phyloP scores from a whole-genome alignment of 2,113 vertebrate species.

The Rhinoptilus africanus region DNA sequence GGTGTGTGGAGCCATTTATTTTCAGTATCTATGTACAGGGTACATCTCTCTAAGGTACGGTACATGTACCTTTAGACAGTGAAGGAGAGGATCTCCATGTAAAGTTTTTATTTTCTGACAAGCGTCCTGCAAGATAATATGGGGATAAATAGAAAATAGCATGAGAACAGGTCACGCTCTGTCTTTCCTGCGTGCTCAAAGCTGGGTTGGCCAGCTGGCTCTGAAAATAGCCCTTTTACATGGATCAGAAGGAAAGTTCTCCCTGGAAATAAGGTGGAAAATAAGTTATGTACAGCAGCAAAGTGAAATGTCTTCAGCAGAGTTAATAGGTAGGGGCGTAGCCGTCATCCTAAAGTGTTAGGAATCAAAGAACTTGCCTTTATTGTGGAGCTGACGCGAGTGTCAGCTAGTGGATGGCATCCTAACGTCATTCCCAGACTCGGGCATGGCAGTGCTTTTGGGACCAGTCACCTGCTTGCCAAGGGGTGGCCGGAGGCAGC shows the following conservation, averaged over 20 bases:
- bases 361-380: neutral
- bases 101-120: neutral
- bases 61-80: neutral
- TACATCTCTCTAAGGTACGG: neutral
- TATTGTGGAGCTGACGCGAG: neutral
- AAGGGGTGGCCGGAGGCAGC: neutral
- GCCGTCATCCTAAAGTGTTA: neutral
- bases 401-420: neutral
- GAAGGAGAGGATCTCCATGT: neutral
- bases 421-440: neutral
- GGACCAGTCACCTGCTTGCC: neutral
- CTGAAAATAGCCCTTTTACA: neutral
- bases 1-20: neutral
- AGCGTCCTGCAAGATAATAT: neutral
- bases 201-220: neutral
- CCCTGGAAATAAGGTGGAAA: neutral
- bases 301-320: neutral
- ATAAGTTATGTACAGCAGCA: neutral
- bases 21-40: neutral
- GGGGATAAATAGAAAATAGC: neutral
- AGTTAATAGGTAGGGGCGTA: neutral
- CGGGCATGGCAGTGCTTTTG: neutral
- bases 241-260: neutral
- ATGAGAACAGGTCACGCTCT: neutral
- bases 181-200: neutral